Evolutionary conservation across 2,888 invertebrate species (phyloP), one percentile per base, ranked within the genome.

Genomic region (Cyclophora albipunctata): DNA sequence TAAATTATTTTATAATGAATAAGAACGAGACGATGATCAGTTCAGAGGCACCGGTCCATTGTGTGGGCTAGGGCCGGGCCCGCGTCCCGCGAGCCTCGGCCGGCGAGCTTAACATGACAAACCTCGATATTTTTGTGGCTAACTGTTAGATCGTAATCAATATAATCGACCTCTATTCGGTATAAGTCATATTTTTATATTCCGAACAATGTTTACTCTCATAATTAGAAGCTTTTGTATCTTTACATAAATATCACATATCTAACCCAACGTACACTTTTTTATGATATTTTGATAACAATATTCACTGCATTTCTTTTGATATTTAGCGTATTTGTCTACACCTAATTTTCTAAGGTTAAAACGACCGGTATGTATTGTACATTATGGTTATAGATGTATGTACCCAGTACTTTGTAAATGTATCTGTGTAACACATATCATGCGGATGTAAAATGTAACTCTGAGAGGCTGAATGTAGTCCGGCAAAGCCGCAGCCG

Each of bases 241-340:
- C 73, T 84, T 74, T 78, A 81, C 75, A 75, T 77, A 79, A 81
- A 74, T 83, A 78, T 81, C 84, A 87, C 87, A 88, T 88, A 87
- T 87, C 88, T 84, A 80, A 78, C 76, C 75, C 64, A 75, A 72
- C 73, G 70, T 75, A 78, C 76, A 78, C 79, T 65, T 73, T 74
- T 75, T 75, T 82, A 78, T 83, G 83, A 85, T 78, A 78, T 88
- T 88, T 88, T 88, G 86, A 87, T 88, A 88, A 72, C 72, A 75
- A 84, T 87, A 83, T 87, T 87, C 84, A 81, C 80, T 74, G 78
- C 81, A 77, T 84, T 84, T 85, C 66, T 66, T 84, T 82, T 83
- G 79, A 77, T 81, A 80, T 77, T 78, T 83, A 82, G 77, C 78
- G 72, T 83, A 75, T 74, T 79, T 75, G 69, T 75, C 71, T 81